Base-by-base conservation (phyloP, 1,140 invertebrate species). In the Bombus breviceps region DNA sequence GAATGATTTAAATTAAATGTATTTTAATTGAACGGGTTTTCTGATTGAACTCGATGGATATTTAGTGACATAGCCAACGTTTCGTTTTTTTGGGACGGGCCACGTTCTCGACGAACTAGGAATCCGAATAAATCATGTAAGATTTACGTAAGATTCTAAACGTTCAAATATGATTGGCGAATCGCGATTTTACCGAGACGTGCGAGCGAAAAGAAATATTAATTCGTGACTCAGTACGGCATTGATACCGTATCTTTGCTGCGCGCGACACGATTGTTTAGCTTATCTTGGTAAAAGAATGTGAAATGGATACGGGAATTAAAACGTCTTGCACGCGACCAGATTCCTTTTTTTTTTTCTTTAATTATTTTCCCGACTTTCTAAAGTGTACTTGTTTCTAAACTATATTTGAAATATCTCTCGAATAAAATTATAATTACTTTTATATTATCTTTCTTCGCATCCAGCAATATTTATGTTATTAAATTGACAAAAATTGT, bases 191-290 rank as follows among this genome's bases (percentile, higher is more conserved):
- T 13, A 25, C 68, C 25, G 15, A 37, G 18, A 47, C 34, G 43
- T 22, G 66, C 57, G 25, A 53, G 13, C 18, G 53, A 12, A 79
- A 62, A 84, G 72, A 66, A 80, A 71, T 64, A 78, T 84, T 81
- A 66, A 53, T 90, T 83, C 75, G 32, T 89, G 89, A 91, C 62
- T 92, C 87, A 92, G 53, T 32, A 73, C 32, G 41, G 34, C 68
- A 18, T 69, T 85, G 92, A 92, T 92, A 92, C 62, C 87, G 77
- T 91, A 92, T 92, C 91, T 91, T 89, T 89, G 88, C 80, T 85
- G 81, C 74, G 68, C 34, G 64, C 66, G 59, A 69, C 57, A 32
- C 57, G 75, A 85, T 90, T 90, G 75, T 90, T 86, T 72, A 72
- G 64, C 86, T 90, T 90, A 90, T 90, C 89, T 90, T 39, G 9